Evolutionary conservation across 2,888 invertebrate species (phyloP), one percentile per base, ranked within the genome.

Genomic region (Drosophila engyochracea): DNA sequence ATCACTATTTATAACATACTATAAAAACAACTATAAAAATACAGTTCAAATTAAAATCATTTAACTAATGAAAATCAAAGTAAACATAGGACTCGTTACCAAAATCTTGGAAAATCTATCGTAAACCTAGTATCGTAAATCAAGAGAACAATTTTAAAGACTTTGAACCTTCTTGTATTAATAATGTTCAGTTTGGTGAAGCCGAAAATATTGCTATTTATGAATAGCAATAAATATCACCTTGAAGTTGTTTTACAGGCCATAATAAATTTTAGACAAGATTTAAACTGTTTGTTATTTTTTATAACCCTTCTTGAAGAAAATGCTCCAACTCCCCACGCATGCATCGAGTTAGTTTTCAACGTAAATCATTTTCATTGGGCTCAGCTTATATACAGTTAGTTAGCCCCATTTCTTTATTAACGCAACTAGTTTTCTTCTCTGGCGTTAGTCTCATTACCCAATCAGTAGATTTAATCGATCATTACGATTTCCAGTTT

Each of bases 401-500:
- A 37, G 64, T 44, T 73, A 49, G 25, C 67, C 30, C 12, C 39
- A 39, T 58, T 69, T 55, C n/a, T 41, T 14, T 39, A 14, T 39
- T 30, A 57, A 28, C 25, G 49, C 33, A 33, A 35, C 37, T 30
- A 31, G 28, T 52, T 62, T 28, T 25, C 35, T 44, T 39, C 12
- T 22, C 2, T 53, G 51, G n/a, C 30, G 35, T 61, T 58, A n/a
- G 31, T 57, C 61, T 59, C 63, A 77, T 72, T 77, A 64, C 37
- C 47, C 64, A 72, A 71, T 81, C 81, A 61, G 22, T 25, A 44
- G 72, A 64, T 72, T 81, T 72, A 77, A 79, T 77, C 81, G 78
- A 81, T 78, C 81, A 81, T 72, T 68, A 72, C 61, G 49, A 77
- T 79, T 49, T 59, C 52, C 41, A 77, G 61, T 81, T 79, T 82